Base-by-base conservation (phyloP, 2,113 vertebrate species). In the Hyaena hyaena region DNA sequence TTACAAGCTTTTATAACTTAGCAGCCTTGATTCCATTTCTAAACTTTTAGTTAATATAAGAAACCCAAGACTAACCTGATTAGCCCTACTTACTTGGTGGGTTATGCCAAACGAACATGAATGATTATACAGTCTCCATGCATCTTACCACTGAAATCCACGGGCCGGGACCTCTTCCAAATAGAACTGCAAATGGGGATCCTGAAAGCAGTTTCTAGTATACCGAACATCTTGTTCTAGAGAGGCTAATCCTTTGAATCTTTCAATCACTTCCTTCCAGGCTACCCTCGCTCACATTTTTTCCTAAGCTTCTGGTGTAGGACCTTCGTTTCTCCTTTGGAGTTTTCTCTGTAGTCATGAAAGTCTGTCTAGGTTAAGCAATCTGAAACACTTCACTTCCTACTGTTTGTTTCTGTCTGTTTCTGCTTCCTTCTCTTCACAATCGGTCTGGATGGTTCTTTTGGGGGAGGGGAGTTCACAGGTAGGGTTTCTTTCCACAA, bases 21-120 rank as follows among this genome's bases (percentile, higher is more conserved):
- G 66, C 10, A 96, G n/a, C 28, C 45, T 95, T 87, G 63, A 96
- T 69, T 85, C n/a, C 87, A 95, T 93, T 90, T 94, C 39, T 83
- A 97, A 96, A 24, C 26, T 94, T 81, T 79, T 43, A 91, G 4
- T 90, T 28, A 95, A 94, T 95, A 92, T 76, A 98, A 86, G 80
- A 96, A 98, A 97, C 96, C 5, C 95, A 77, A 91, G 33, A 35
- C 63, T 95, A 92, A 94, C 80, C 82, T 45, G 63, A 88, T 69
- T 83, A 95, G 83, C 66, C 43, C 58, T 88, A 43, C 28, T 98
- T 89, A 86, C 61, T 83, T 26, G 90, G 35, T 94, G 85, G 76
- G 45, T 95, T 88, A 31, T 3, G 50, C 43, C 68, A 84, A 95
- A 83, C 28, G 45, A 88, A 71, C 80, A 97, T 35, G 86, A 84